A percentile compares a stretch with the other conserved stretches of the same genome.
These are phyloP conservation scores for Mamestra brassicae DNA, from an alignment of 2,888 invertebrate genomes.

Conservation along the genomic window DNA sequence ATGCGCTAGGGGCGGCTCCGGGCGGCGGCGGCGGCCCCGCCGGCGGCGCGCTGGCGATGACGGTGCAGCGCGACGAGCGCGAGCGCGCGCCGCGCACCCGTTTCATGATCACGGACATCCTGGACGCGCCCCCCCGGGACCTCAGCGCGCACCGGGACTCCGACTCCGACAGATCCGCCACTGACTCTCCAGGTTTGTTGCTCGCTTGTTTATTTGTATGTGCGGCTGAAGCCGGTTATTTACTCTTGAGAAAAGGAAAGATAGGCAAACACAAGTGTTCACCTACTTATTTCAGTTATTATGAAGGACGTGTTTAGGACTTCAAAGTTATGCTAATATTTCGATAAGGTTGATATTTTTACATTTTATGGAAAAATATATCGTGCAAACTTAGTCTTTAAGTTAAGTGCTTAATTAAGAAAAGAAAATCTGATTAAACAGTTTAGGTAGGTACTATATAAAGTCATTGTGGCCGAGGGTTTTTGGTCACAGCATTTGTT, in stretches of 20 bases:
- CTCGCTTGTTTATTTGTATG: neutral
- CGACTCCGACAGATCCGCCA: conserved; percentile 90
- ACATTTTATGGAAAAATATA: neutral
- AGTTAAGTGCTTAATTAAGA: neutral
- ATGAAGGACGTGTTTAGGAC: neutral
- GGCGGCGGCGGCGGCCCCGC: conserved; percentile 83
- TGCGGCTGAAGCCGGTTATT: conserved; percentile 80
- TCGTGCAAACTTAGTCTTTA: neutral
- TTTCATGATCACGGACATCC: conserved; percentile 97
- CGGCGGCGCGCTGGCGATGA: conserved; percentile 91
- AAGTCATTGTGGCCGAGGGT: neutral
- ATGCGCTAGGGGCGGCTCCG: conserved; percentile 82
- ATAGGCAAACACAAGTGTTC: neutral
- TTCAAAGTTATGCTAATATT: neutral
- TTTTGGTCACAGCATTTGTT: neutral
- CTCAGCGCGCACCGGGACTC: conserved; percentile 91
- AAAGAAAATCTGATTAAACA: neutral
- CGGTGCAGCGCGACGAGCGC: conserved; percentile 93
- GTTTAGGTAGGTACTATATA: neutral
- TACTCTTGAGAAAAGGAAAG: neutral
- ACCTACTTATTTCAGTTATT: neutral
- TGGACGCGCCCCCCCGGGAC: conserved; percentile 91
- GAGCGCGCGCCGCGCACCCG: conserved; percentile 94
- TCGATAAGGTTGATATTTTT: neutral
- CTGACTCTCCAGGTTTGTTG: conserved; percentile 88